Base-by-base conservation (phyloP, 2,113 vertebrate species). In the Serinus canaria region DNA sequence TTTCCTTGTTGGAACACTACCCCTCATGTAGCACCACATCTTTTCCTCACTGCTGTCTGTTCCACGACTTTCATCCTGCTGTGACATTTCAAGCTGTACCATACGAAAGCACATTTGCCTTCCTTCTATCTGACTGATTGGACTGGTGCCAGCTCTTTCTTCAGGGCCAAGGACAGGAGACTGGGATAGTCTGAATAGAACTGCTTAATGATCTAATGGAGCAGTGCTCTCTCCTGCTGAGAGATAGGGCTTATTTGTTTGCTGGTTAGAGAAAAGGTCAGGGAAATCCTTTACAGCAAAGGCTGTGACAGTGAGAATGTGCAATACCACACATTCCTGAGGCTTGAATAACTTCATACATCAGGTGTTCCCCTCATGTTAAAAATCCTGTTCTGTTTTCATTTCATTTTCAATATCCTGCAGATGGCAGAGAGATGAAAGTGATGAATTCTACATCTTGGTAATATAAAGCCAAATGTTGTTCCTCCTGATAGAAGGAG, bases 131-230 rank as follows among this genome's bases (percentile, higher is more conserved):
- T 97, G 96, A 97, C 97, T 97, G 97, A 97, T 97, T 98, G 98
- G 98, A 97, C 94, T 2, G 0, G 85, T 97, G 98, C 98, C 98
- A 98, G 96, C 91, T 97, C 96, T 97, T 97, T 97, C 97, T 98
- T 98, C 94, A 82, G 96, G 98, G 97, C 98, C 98, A 98, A 98
- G 98, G 98, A 98, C 98, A 97, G 94, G 96, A 98, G 96, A 97
- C 96, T 96, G 97, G 91, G 97, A 94, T 96, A 97, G 94, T 94
- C 95, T 98, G 97, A 97, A 98, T 96, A 96, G 97, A 96, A 92
- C 96, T 96, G 97, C 96, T 97, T 98, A 98, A 98, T 98, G 97
- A 98, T 97, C 97, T 98, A 98, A 98, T 98, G 97, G 98, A 97
- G 98, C 96, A 97, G 92, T 96, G 95, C 93, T 97, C 92, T 98